Percentiles rank a stretch among this genome's conserved stretches.
Evolutionary conservation across 1,140 invertebrate species (phyloP).

Genomic region (Drosophila micromelanica): DNA sequence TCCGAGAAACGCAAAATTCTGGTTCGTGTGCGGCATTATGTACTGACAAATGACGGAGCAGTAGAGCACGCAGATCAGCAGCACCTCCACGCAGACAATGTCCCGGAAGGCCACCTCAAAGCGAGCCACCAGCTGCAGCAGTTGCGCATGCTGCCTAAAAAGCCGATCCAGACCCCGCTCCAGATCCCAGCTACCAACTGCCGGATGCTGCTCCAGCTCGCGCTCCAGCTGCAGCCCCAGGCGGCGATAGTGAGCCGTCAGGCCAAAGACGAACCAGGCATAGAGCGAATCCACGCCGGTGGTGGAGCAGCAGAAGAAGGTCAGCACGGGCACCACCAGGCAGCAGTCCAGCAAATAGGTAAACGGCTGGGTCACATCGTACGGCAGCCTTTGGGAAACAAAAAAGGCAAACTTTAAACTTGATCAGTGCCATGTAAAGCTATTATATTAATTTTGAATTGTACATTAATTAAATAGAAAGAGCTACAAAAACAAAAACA

Average conservation of each 20-base stretch:
- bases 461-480: too few species aligned
- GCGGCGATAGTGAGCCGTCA: conserved; percentile 59
- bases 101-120: conserved; percentile 48
- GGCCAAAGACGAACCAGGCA: conserved; percentile 54
- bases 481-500: too few species aligned
- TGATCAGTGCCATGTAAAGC: too few species aligned
- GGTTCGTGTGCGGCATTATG: conserved; percentile 60
- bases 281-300: conserved; percentile 60
- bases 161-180: conserved; percentile 24
- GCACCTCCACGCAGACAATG: conserved; percentile 59
- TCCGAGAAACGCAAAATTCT: conserved; percentile 60
- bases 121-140: conserved; percentile 33
- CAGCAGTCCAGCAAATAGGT: conserved; percentile 53
- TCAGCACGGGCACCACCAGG: conserved; percentile 56
- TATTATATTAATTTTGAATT: too few species aligned
- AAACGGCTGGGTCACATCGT: conserved; percentile 48
- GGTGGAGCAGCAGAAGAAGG: conserved; percentile 67
- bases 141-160: conserved; percentile 42
- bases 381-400: conserved; percentile 36
- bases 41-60: conserved; percentile 62
- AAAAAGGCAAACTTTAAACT: too few species aligned
- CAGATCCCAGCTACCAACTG: background rate
- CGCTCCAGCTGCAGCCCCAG: conserved; percentile 24
- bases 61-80: conserved; percentile 58
- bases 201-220: background rate